Conservation (phyloP, 2,888 invertebrate species). For the Urechis unicinctus region DNA sequence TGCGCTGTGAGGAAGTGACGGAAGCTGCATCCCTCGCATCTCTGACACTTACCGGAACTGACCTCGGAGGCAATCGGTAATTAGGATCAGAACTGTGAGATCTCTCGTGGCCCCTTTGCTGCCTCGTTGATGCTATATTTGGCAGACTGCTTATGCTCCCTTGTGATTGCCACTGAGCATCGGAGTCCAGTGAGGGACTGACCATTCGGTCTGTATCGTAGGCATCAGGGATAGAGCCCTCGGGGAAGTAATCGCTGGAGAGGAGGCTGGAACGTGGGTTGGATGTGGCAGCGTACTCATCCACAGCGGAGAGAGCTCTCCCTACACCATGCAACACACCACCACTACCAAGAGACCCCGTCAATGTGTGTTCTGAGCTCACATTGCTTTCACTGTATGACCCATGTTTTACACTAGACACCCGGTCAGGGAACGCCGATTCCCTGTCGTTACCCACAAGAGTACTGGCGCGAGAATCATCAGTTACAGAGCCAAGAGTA, state of each 20-base stretch:
- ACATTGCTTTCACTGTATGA: not conserved
- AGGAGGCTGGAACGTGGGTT: slow-evolving; percentile 3
- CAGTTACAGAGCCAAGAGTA: not conserved
- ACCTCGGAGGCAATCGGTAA: too few relatives aligned
- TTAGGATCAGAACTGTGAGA: slow-evolving; percentile 12
- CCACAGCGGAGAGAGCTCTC: not conserved
- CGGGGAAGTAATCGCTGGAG: slow-evolving; percentile 16
- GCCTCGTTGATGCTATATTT: not conserved
- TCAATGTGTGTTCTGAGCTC: not conserved
- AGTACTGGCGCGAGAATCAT: not conserved
- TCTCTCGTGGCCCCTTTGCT: slow-evolving; percentile 12
- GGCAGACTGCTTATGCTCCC: slow-evolving; percentile 14
- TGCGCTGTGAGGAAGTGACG: slow-evolving; percentile 1
- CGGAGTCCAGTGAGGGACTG: too few relatives aligned
- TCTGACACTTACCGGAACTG: not conserved
- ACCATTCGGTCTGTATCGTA: slow-evolving; percentile 21
- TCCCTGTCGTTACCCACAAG: not conserved
- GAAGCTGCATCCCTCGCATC: too few relatives aligned
- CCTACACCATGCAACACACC: too few relatives aligned
- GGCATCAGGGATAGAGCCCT: slow-evolving; percentile 18
- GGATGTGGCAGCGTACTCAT: slow-evolving; percentile 2
- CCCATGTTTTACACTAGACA: too few relatives aligned
- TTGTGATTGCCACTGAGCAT: slow-evolving; percentile 4
- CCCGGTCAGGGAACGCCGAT: not conserved
- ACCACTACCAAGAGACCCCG: too few relatives aligned